phyloP scores from a whole-genome alignment of 2,797 vertebrate species.

The Ataeniobius toweri region DNA sequence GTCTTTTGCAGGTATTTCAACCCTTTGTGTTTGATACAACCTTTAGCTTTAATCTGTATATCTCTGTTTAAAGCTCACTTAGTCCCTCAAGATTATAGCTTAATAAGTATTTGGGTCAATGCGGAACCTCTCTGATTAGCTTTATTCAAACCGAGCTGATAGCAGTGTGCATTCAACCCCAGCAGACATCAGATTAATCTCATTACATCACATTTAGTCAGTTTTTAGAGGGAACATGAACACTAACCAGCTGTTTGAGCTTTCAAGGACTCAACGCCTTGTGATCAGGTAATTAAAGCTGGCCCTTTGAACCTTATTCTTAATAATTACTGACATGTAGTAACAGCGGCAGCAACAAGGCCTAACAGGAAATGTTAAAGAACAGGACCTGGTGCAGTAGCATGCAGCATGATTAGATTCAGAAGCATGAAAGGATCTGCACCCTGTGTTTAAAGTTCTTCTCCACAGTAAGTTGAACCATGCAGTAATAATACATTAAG shows the following conservation, averaged over 20 bases:
- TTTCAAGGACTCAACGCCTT: constrained; percentile 24
- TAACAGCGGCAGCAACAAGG: constrained; percentile 1
- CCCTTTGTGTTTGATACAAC: not conserved
- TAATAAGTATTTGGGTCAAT: not conserved
- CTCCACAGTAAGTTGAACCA: constrained; percentile 10
- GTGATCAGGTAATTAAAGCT: constrained; percentile 40
- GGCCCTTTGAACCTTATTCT: constrained; percentile 20
- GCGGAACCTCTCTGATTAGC: not conserved
- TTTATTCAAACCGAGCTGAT: constrained; percentile 17
- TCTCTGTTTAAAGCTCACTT: not conserved
- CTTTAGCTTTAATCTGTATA: not conserved
- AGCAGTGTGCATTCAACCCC: constrained; percentile 16
- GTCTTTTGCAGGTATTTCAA: too few species aligned
- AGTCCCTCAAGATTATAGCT: constrained; percentile 7
- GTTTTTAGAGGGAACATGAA: constrained; percentile 35
- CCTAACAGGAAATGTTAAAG: not conserved
- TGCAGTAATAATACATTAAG: too few species aligned
- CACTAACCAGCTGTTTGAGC: constrained; percentile 34
- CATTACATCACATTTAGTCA: constrained; percentile 59
- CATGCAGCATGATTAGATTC: constrained; percentile 1
- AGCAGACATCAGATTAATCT: constrained; percentile 38
- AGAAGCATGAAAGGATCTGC: constrained; percentile 3
- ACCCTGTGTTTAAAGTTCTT: constrained; percentile 22
- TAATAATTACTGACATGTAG: constrained; percentile 19
- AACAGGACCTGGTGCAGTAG: not conserved